Percentiles rank a stretch among this genome's conserved stretches.
Evolutionary conservation across 2,888 invertebrate species (phyloP).

Genomic region (Argyresthia albistria): DNA sequence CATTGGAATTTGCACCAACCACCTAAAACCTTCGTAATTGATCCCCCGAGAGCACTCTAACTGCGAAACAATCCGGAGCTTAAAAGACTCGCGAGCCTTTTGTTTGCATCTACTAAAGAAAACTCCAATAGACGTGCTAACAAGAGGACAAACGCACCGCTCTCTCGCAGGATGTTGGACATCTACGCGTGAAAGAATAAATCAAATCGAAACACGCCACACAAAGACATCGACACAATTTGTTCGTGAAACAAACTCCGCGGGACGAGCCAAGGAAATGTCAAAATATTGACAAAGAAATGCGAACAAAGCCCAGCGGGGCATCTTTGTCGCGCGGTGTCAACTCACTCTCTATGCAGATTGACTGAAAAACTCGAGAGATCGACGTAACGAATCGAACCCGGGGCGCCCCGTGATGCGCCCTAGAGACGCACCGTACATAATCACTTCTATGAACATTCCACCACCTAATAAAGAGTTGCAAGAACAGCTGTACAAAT

Average conservation of each 20-base stretch:
- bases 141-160: conserved; percentile 60
- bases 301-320: conserved; percentile 58
- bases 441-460: conserved; percentile 63
- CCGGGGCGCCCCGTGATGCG: conserved; percentile 45
- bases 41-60: conserved; percentile 19
- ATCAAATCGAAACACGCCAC: conserved; percentile 63
- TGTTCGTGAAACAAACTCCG: conserved; percentile 55
- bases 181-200: conserved; percentile 62
- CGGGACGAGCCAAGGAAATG: conserved; percentile 62
- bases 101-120: conserved; percentile 51
- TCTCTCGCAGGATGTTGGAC: conserved; percentile 48
- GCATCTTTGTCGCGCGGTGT: conserved; percentile 54
- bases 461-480: conserved; percentile 55
- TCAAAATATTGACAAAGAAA: conserved; percentile 72
- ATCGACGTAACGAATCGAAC: conserved; percentile 69
- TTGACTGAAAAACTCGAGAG: conserved; percentile 51
- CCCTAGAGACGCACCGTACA: conserved; percentile 41
- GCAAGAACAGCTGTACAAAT: conserved; percentile 29
- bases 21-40: conserved; percentile 25
- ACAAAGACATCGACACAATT: conserved; percentile 63
- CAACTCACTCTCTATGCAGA: conserved; percentile 66
- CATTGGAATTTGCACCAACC: conserved; percentile 24
- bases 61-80: conserved; percentile 29
- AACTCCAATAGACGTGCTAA: conserved; percentile 59
- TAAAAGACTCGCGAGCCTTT: conserved; percentile 40